Base-by-base conservation (phyloP, 2,888 invertebrate genomes). In the Plagiodera versicolora region DNA sequence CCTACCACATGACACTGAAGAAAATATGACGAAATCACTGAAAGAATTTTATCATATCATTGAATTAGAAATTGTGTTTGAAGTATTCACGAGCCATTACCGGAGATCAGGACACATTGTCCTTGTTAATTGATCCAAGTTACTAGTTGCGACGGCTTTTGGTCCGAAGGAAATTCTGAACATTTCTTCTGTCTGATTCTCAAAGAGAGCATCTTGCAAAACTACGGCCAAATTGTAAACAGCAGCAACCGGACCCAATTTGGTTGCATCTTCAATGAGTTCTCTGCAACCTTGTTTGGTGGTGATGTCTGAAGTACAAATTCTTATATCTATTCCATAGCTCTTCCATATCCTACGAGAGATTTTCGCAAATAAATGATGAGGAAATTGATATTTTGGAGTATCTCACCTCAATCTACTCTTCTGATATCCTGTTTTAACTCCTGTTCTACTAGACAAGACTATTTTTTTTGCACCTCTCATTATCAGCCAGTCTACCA, bases 191-290 rank as follows among this genome's bases (percentile, higher is more conserved):
- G 86, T 89, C 79, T 92, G 92, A 75, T 93, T 92, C 70, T 88
- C 86, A 76, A 94, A 86, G 44, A 92, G 80, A 0, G 86, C 86
- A 74, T 94, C 94, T 66, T 84, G 85, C 6, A 94, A 78, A 2
- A 88, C 86, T 72, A 94, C 93, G 2, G 96, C 96, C 64, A 96
- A 82, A 77, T 97, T 95, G 81, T 95, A 96, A 53, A 97, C 89
- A 19, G 90, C 95, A 24, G 90, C 90, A 17, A 96, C 86, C 1
- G 86, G 86, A 0, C 89, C 92, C 67, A 90, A 75, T 0, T 82
- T 68, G 28, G 80, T 79, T 0, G 91, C 88, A 72, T 86, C 84
- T 49, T 83, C 81, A 0, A 97, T 74, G 66, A 95, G 83, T 16
- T 81, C 74, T 56, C 83, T 83, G 60, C 93, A 91, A 0, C 93